Base-by-base conservation (phyloP, 2,888 invertebrate genomes). In the Zhengitettix transpicula region DNA sequence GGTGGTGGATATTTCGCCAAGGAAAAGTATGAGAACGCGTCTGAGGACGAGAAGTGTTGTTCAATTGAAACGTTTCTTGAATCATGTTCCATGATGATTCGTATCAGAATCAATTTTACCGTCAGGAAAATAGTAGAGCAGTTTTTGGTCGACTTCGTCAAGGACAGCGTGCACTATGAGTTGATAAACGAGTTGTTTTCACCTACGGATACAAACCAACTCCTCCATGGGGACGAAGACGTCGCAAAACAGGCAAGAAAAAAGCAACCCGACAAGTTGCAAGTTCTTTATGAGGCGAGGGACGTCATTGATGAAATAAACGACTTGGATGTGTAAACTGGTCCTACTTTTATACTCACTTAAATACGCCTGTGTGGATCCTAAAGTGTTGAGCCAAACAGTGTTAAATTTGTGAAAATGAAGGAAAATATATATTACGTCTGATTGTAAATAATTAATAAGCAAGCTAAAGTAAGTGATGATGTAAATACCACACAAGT, bases 81-180 rank as follows among this genome's bases (percentile, higher is more conserved):
- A 63, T 78, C 79, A 1, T 83, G 83, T 68, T 84, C 82, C 71
- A 71, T 77, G 65, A 82, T 83, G 63, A 79, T 83, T 1, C 74
- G 80, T n/a, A n/a, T n/a, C n/a, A 11, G 82, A 81, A 80, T 83
- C 63, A n/a, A n/a, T n/a, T n/a, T 81, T 82, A 69, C 82, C 58
- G 79, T 83, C 41, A 83, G 83, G 2, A 84, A 84, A 70, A 79
- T 81, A 10, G 78, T 84, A 61, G 84, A 84, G 83, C 79, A 81
- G 68, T 81, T 81, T 69, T 70, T 84, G 59, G 83, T 83, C 57
- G 83, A 83, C 68, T 75, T 72, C 68, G 78, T 81, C 12, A 78
- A 81, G 68, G 78, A 83, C 69, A 81, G 81, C 67, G 70, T 83
- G 56, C 82, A 83, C 69, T 78, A 79, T 63, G 82, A 83, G 67